Evolutionary conservation across 2,888 invertebrate species (phyloP), one percentile per base, ranked within the genome.

Genomic region (Papilio protenor): DNA sequence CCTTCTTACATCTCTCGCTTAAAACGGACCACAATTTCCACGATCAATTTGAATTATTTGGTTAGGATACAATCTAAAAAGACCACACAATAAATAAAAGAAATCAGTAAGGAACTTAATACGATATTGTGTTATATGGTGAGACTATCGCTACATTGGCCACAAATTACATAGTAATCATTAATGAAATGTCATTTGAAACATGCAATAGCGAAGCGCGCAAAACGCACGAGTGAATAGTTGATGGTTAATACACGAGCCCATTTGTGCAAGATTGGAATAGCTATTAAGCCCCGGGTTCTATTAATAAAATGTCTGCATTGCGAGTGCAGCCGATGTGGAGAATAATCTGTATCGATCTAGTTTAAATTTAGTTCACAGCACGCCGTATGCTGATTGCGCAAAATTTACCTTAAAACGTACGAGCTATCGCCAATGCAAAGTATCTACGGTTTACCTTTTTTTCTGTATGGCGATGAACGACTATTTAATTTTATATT

Each of bases 261-360:
- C 75, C 72, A 78, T 78, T 78, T 78, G 78, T 72, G 81, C 81
- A 75, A 79, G 81, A 80, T 82, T 80, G 79, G 80, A 83, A 83
- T 84, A 83, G 82, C 85, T 84, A 86, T 89, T 87, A 88, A 84
- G 83, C 78, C 82, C 79, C 82, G 81, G 80, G 83, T 84, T 85
- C 90, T 92, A 92, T 90, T 89, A 91, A 90, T 92, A 92, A 87
- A 88, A 85, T 88, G 89, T 89, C 91, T 91, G 91, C 88, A 88
- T 83, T 85, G 85, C 85, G 82, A 85, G 85, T 88, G 87, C 87
- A 85, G 81, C 85, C 84, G 82, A 86, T 80, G 84, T 82, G 81
- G 84, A 82, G 87, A 86, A 86, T 86, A 88, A 88, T 88, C 88
- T 85, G 87, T 92, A 93, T 94, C 88, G 93, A 93, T 93, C 90